Base-by-base conservation (phyloP, 2,888 invertebrate species). In the Crepidodera aurea region DNA sequence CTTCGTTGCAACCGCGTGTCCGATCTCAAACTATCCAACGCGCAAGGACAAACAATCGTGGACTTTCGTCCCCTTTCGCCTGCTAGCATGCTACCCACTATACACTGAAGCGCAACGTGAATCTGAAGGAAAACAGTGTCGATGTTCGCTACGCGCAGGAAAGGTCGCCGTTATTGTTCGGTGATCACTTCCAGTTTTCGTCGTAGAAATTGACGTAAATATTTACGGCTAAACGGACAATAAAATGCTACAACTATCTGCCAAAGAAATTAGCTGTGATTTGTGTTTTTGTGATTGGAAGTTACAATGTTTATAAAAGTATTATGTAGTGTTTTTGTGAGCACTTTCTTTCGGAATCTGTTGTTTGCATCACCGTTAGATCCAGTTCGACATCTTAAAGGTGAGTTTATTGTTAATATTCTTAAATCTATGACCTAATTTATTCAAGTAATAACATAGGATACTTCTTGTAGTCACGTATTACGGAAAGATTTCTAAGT, bases 311-410 rank as follows among this genome's bases (percentile, higher is more conserved):
- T 72, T 65, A 68, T 71, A 67, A 71, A 69, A 67, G 66, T 71
- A 62, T 62, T 70, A 71, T 72, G 67, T 61, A 67, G 75, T 76
- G 73, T 68, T 68, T 72, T 76, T 59, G 74, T 76, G 73, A 66
- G 72, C 69, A 69, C 73, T 69, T 73, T 68, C 66, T 64, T 72
- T 68, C 69, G 69, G 53, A 71, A 70, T 70, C 69, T 74, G 68
- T 70, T 71, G 60, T 70, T 69, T 60, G 72, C 73, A 64, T 72
- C 75, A 67, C 76, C 76, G 71, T 73, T 76, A 71, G 75, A 76
- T 72, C 75, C 76, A 64, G 70, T 73, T 54, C 72, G 67, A 46
- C 69, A 74, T 62, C 67, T 73, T 51, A 70, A 69, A 75, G 75
- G 76, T 76, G 70, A 60, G 54, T 58, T 40, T 8, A n/a, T 34